These are phyloP conservation scores for Erinaceus europaeus DNA, from an alignment of 2,113 vertebrate genomes.

Conservation along the genomic window DNA sequence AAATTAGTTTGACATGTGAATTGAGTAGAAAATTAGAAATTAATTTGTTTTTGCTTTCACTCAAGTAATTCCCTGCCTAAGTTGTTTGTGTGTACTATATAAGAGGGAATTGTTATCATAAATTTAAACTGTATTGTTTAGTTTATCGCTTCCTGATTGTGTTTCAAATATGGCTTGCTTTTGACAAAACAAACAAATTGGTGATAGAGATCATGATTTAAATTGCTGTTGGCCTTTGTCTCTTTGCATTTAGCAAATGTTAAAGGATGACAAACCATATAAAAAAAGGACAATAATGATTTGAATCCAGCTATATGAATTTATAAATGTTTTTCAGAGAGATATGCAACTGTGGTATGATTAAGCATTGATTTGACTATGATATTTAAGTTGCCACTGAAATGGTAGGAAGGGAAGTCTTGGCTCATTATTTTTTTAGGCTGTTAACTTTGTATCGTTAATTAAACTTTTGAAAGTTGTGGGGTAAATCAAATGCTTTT, in stretches of 20 bases:
- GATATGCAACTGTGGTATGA: not conserved
- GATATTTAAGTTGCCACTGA: constrained; percentile 61
- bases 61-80: not conserved
- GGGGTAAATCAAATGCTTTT: constrained; percentile 80
- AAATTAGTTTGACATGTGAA: constrained; percentile 30
- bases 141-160: constrained; percentile 21
- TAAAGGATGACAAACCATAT: constrained; percentile 18
- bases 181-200: constrained; percentile 17
- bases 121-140: constrained; percentile 10
- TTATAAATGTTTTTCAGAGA: constrained; percentile 72
- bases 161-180: not conserved
- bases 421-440: constrained; percentile 68
- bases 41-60: constrained; percentile 27
- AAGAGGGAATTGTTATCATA: not conserved
- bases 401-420: constrained; percentile 63
- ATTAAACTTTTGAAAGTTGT: constrained; percentile 79
- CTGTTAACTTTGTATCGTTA: constrained; percentile 78
- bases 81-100: constrained; percentile 9
- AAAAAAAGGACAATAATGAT: constrained; percentile 20
- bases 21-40: constrained; percentile 50
- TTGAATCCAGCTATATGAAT: constrained; percentile 62
- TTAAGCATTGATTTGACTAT: constrained; percentile 70
- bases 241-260: constrained; percentile 12
- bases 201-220: not conserved
- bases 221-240: not conserved